These are phyloP conservation scores for Dasyprocta punctata DNA, from an alignment of 2,113 vertebrate species.

Conservation along the genomic window DNA sequence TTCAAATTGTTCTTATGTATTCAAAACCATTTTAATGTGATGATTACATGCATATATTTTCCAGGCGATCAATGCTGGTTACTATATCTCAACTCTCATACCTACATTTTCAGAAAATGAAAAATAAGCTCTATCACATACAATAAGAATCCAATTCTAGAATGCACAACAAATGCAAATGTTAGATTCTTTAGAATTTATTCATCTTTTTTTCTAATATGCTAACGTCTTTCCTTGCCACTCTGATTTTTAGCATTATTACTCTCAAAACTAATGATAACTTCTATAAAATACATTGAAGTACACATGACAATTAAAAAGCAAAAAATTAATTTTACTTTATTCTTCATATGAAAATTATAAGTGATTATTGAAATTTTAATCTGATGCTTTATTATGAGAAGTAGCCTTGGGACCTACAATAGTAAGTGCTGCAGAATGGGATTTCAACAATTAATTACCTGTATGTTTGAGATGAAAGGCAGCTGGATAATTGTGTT, in stretches of 20 bases:
- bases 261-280: neutral
- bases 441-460: neutral
- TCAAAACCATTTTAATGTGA: neutral
- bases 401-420: neutral
- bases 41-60: neutral
- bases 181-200: neutral
- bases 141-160: neutral
- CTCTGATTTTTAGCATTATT: neutral
- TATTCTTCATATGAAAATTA: neutral
- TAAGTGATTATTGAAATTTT: constrained; percentile 20
- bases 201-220: neutral
- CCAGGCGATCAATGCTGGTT: neutral
- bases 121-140: neutral
- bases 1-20: neutral
- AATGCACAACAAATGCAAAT: neutral
- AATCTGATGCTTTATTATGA: neutral
- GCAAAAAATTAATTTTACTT: neutral
- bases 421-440: neutral
- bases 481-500: neutral
- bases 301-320: neutral
- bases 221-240: neutral
- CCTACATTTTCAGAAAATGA: neutral
- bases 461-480: neutral
- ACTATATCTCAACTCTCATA: neutral
- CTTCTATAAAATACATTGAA: neutral